Conservation (phyloP, 1,140 invertebrate genomes). For the Dolichoris vasculosae region DNA sequence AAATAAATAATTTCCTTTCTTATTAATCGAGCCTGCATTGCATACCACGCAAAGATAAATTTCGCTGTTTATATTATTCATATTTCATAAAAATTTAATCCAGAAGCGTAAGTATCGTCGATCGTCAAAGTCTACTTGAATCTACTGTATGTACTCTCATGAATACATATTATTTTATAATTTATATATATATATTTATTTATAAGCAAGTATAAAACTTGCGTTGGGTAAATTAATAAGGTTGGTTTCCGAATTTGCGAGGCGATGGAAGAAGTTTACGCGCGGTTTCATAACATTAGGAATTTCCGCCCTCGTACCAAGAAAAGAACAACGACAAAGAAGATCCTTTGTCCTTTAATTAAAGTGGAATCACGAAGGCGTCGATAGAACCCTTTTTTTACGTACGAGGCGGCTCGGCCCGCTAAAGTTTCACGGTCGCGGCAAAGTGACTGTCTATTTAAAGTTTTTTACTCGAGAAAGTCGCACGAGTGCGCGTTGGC, state of each 20-base stretch:
- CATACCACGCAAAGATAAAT: no score
- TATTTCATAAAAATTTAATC: no score
- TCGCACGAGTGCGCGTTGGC: background rate
- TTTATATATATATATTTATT: background rate
- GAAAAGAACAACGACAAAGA: no score
- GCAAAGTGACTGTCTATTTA: conserved; percentile 33
- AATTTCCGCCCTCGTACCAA: no score
- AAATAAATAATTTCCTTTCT: no score
- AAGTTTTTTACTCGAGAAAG: conserved; percentile 11
- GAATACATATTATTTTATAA: background rate
- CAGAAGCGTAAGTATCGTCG: no score
- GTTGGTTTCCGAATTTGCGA: background rate
- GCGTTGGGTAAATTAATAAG: background rate
- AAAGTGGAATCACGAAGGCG: conserved; percentile 29
- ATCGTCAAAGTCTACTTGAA: background rate
- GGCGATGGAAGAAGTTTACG: background rate
- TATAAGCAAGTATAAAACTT: background rate
- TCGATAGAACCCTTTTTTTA: conserved; percentile 34
- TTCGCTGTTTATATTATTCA: no score
- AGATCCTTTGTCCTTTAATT: conserved; percentile 63
- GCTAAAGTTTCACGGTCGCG: conserved; percentile 33
- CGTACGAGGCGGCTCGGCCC: background rate
- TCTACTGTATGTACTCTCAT: no score
- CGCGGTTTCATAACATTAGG: background rate
- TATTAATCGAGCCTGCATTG: no score